Conservation (phyloP, 2,888 invertebrate species). For the Cheilosia variabilis region DNA sequence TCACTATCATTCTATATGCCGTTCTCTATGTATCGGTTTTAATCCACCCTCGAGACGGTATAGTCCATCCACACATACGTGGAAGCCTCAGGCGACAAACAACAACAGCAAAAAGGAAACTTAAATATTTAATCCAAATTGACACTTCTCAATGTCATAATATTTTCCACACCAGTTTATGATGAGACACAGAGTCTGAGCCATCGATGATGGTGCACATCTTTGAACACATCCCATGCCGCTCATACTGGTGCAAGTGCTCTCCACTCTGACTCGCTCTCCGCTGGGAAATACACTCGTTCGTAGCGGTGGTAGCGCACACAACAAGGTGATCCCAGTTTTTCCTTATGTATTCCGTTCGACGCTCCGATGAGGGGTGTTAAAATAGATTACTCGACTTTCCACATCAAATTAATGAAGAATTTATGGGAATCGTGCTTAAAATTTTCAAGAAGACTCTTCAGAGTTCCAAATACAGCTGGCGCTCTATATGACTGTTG, state of each 20-base stretch:
- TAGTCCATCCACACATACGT: not conserved
- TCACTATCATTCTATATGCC: conserved; percentile 39
- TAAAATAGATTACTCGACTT: conserved; percentile 75
- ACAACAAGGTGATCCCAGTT: conserved; percentile 57
- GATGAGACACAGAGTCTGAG: conserved; percentile 21
- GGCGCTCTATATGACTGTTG: not conserved
- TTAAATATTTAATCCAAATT: conserved; percentile 62
- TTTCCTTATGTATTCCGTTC: conserved; percentile 64
- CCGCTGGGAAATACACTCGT: not conserved
- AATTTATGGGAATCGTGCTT: conserved; percentile 79
- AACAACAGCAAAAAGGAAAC: conserved; percentile 3
- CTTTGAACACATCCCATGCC: conserved; percentile 13
- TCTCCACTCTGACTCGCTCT: not conserved
- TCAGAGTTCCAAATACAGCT: conserved; percentile 17
- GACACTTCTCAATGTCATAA: conserved; percentile 64
- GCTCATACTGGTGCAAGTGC: not conserved
- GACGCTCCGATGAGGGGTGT: conserved; percentile 66
- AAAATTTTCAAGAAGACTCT: conserved; percentile 77
- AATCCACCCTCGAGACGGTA: conserved; percentile 16
- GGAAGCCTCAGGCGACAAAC: not conserved
- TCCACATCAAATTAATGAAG: conserved; percentile 80
- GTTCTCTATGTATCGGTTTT: not conserved
- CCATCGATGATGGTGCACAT: conserved; percentile 24
- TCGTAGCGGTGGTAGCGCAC: not conserved
- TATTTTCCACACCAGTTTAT: conserved; percentile 54